These are phyloP conservation scores for Peromyscus maniculatus DNA, from an alignment of 2,113 vertebrate genomes.

Conservation along the genomic window DNA sequence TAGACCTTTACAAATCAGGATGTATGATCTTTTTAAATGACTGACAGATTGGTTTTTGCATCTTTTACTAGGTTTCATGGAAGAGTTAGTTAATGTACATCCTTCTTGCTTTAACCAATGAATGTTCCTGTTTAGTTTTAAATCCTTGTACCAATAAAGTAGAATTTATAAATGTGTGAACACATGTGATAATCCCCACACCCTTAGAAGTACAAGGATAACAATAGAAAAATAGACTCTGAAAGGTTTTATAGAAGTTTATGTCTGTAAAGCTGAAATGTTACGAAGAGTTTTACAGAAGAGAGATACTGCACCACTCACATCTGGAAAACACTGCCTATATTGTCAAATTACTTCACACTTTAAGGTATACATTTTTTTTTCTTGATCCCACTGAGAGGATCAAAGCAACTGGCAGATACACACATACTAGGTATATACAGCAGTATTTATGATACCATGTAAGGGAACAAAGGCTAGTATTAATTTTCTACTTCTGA, in stretches of 20 bases:
- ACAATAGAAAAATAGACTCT: not conserved
- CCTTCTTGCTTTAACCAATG: not conserved
- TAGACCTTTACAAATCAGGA: not conserved
- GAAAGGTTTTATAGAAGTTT: slow-evolving; percentile 61
- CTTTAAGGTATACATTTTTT: slow-evolving; percentile 84
- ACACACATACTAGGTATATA: slow-evolving; percentile 81
- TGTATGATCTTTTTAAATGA: not conserved
- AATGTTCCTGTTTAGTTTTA: slow-evolving; percentile 9
- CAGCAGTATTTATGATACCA: slow-evolving; percentile 85
- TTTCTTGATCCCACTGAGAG: slow-evolving; percentile 78
- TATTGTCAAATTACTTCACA: slow-evolving; percentile 78
- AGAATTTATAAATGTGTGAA: not conserved
- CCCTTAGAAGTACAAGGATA: not conserved
- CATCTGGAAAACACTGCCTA: slow-evolving; percentile 74
- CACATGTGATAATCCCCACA: not conserved
- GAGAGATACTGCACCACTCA: slow-evolving; percentile 71
- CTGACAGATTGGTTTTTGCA: not conserved
- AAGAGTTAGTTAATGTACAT: not conserved
- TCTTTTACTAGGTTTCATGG: not conserved
- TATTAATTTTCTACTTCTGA: slow-evolving; percentile 84
- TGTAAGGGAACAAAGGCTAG: slow-evolving; percentile 81
- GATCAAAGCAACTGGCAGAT: slow-evolving; percentile 82
- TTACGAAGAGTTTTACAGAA: slow-evolving; percentile 71
- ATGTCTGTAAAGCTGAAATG: slow-evolving; percentile 74
- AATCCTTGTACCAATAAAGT: slow-evolving; percentile 23